These are phyloP conservation scores for Chaetodon trifasciatus DNA, from an alignment of 2,797 vertebrate species.

Conservation along the genomic window DNA sequence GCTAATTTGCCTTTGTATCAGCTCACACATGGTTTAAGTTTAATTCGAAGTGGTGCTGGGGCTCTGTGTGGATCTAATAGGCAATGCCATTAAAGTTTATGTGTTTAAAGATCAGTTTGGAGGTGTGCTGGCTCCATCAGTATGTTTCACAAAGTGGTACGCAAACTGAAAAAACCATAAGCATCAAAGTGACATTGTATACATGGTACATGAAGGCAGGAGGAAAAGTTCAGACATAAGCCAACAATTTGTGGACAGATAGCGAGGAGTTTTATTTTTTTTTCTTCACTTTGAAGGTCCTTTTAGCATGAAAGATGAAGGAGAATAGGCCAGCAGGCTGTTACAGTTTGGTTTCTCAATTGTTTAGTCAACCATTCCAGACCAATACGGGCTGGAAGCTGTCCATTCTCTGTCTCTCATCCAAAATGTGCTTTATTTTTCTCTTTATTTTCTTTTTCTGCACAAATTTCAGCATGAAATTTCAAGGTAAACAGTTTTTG, in stretches of 20 bases:
- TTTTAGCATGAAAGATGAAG: background rate
- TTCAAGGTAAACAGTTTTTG: background rate
- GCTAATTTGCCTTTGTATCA: background rate
- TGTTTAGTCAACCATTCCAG: slow-evolving; percentile 9
- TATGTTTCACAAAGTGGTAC: slow-evolving; percentile 7
- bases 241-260: background rate
- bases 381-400: background rate
- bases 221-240: background rate
- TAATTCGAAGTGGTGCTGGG: background rate
- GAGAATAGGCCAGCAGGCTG: background rate
- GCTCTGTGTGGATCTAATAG: background rate
- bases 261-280: background rate
- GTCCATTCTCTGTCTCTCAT: background rate
- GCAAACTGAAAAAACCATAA: slow-evolving; percentile 14
- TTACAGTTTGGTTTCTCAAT: background rate
- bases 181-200: slow-evolving; percentile 14
- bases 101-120: slow-evolving; percentile 13
- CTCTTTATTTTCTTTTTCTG: background rate
- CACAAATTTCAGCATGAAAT: background rate
- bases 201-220: background rate
- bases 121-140: background rate
- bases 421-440: background rate
- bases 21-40: background rate
- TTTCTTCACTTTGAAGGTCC: slow-evolving; percentile 1
- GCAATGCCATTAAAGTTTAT: background rate